Evolutionary conservation across 2,113 vertebrate species (phyloP), one percentile per base, ranked within the genome.

Genomic region (cattle (Bos taurus)): DNA sequence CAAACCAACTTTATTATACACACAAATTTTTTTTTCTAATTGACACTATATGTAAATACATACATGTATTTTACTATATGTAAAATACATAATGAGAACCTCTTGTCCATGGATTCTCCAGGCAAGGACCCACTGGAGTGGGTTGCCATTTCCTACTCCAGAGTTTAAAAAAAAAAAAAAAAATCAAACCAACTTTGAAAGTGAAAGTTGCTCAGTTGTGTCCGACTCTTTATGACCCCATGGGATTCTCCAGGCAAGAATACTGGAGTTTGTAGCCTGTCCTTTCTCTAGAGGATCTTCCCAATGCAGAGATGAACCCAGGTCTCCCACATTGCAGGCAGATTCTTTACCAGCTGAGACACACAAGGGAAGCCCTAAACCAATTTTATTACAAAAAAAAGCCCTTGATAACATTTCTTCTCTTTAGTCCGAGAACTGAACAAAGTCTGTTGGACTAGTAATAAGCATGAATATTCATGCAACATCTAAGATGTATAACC

Each of bases 161-260:
- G 62, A 19, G 62, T 64, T 64, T 4, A 2, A 64, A 19, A 64
- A 33, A 62, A 56, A n/a, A n/a, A n/a, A 25, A 33, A 64, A 64
- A 33, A 8, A n/a, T 17, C 7, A n/a, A 64, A n/a, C 16, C 16
- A 17, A 64, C 62, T 64, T 64, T 64, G 62, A n/a, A 19, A n/a
- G 15, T 2, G 33, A 64, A n/a, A 8, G 15, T 17, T 4, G 0
- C 33, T n/a, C 33, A n/a, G 15, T n/a, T 64, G 15, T n/a, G 3
- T n/a, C 15, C 1, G 1, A 33, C 30, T 60, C 11, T 13, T 28
- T 28, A 26, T 5, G 11, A 60, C 11, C 11, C 62, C 15, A 17
- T 67, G 33, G 62, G 16, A 67, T n/a, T 67, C 14, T 19, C 62
- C 62, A 64, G 62, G 2, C 62, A 64, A 64, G 33, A n/a, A 33